A percentile compares a stretch with the other conserved stretches of the same genome.
phyloP scores from a whole-genome alignment of 2,113 vertebrate species.

The Oceanites oceanicus region DNA sequence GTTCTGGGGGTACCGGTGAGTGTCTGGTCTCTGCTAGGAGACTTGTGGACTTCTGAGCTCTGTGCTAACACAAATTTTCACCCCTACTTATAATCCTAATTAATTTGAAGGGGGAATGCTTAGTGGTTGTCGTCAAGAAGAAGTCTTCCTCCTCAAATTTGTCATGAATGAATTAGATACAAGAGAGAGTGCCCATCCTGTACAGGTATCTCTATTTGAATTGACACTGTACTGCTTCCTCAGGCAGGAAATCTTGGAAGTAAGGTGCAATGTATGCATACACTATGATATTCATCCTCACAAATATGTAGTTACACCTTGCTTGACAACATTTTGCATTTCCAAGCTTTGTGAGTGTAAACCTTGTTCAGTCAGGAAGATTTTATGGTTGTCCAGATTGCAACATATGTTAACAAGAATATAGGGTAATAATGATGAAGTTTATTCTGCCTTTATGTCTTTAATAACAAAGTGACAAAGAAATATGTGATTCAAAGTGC shows the following conservation, averaged over 20 bases:
- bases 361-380: background rate
- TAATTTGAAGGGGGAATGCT: background rate
- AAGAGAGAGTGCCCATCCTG: background rate
- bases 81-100: background rate
- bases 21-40: background rate
- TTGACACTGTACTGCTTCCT: background rate
- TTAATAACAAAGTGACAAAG: background rate
- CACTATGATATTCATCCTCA: background rate
- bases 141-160: background rate
- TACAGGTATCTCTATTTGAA: background rate
- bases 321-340: background rate
- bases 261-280: background rate
- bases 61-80: background rate
- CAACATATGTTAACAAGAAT: background rate
- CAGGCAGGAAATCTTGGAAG: background rate
- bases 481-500: background rate
- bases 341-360: background rate
- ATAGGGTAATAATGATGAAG: background rate
- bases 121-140: rapidly evolving
- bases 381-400: background rate
- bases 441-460: background rate
- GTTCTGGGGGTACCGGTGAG: background rate
- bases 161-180: background rate
- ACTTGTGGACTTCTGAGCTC: background rate
- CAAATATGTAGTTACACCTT: background rate